These are phyloP conservation scores for Campoletis sonorensis DNA, from an alignment of 1,140 invertebrate species.

Conservation along the genomic window DNA sequence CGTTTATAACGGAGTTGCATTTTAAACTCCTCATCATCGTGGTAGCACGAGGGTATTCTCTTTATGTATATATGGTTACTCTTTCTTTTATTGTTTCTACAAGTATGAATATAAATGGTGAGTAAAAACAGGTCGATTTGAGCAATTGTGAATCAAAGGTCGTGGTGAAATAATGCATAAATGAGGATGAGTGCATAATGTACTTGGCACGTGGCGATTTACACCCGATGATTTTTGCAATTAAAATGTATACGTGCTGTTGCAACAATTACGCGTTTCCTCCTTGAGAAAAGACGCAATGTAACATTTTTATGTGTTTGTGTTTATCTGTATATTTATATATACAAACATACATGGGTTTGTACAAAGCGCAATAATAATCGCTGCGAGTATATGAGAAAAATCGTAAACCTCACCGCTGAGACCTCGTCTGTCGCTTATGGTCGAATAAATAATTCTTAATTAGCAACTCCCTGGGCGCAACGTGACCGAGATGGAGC, in stretches of 20 bases:
- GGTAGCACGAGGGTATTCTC: neutral
- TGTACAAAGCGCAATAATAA: conserved; percentile 24
- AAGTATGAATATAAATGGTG: neutral
- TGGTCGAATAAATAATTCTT: conserved; percentile 43
- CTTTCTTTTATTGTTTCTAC: conserved; percentile 4
- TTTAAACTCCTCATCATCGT: neutral
- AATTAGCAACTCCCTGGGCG: conserved; percentile 13
- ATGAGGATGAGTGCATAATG: conserved; percentile 18
- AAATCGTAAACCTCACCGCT: neutral
- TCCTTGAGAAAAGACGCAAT: neutral
- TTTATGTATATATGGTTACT: neutral
- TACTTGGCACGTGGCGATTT: conserved; percentile 13
- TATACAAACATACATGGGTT: neutral
- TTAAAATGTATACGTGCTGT: conserved; percentile 16
- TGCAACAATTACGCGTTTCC: conserved; percentile 36
- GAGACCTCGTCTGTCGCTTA: conserved; percentile 4
- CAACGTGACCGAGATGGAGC: neutral
- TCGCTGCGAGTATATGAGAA: neutral
- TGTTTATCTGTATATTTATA: neutral
- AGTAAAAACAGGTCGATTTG: conserved; percentile 28
- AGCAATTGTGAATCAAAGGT: conserved; percentile 1
- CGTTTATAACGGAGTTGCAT: neutral
- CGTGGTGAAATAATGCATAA: neutral
- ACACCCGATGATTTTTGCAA: conserved; percentile 5
- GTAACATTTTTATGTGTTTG: neutral